A percentile compares a stretch with the other conserved stretches of the same genome.
Evolutionary conservation across 2,113 vertebrate genomes (phyloP).

Genomic region (Xenopus laevis): DNA sequence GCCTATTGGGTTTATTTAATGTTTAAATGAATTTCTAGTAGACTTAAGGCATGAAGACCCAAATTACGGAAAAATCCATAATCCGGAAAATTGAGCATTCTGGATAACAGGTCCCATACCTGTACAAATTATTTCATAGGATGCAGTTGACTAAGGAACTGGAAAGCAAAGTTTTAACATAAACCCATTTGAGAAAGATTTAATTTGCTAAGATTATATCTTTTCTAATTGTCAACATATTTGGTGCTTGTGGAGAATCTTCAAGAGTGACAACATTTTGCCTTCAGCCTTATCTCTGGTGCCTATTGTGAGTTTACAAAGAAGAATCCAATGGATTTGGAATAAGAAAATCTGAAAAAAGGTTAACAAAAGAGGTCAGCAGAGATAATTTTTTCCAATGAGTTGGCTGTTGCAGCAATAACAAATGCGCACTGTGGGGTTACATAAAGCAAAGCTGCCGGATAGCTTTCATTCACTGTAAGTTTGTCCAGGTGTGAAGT

Average conservation of each 20-base stretch:
- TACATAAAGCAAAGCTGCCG: slow-evolving; percentile 9
- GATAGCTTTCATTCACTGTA: slow-evolving; percentile 26
- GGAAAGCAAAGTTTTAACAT: neutral
- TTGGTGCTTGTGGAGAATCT: neutral
- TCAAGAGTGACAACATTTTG: slow-evolving; percentile 28
- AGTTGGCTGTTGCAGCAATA: slow-evolving; percentile 12
- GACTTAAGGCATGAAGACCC: no score
- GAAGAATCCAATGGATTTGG: slow-evolving; percentile 26
- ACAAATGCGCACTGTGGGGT: slow-evolving; percentile 3
- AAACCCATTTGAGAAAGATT: slow-evolving; percentile 11
- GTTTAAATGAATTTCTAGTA: no score
- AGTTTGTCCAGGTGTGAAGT: slow-evolving; percentile 46
- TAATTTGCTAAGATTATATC: slow-evolving; percentile 32
- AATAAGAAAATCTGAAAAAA: slow-evolving; percentile 20
- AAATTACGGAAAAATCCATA: no score
- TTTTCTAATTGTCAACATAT: slow-evolving; percentile 34
- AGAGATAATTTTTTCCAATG: slow-evolving; percentile 31
- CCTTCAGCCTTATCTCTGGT: slow-evolving; percentile 25
- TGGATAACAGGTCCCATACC: no score
- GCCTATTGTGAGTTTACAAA: slow-evolving; percentile 29
- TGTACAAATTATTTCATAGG: no score
- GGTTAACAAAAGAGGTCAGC: slow-evolving; percentile 29
- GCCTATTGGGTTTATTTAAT: no score
- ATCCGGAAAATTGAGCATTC: no score
- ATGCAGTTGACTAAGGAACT: neutral